Conservation (phyloP, 1,140 invertebrate genomes). For the Adoxophyes honmai region DNA sequence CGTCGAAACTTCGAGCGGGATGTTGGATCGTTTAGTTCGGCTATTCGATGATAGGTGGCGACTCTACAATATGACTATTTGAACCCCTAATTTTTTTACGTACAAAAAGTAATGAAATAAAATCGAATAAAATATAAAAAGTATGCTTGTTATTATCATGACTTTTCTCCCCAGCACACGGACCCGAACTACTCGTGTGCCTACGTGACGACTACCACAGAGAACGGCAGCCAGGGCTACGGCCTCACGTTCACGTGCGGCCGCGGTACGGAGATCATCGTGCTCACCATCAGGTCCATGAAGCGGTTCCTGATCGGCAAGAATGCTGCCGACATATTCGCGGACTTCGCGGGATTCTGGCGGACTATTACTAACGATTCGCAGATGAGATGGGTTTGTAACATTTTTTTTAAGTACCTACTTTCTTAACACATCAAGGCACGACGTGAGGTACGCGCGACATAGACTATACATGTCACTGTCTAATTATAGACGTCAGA, state of each 20-base stretch:
- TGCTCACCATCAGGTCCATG: constrained; percentile 84
- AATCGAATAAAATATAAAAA: too few relatives aligned
- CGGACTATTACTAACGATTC: constrained; percentile 89
- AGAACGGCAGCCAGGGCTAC: constrained; percentile 82
- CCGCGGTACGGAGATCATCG: constrained; percentile 91
- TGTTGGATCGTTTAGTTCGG: too few relatives aligned
- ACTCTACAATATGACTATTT: too few relatives aligned
- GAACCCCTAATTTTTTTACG: too few relatives aligned
- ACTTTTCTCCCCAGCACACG: constrained; percentile 82
- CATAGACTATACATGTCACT: too few relatives aligned
- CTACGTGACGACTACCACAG: constrained; percentile 87
- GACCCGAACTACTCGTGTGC: constrained; percentile 95
- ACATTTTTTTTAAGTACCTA: not conserved
- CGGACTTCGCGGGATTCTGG: constrained; percentile 89
- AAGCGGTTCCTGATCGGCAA: constrained; percentile 82
- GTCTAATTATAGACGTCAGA: too few relatives aligned
- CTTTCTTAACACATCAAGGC: too few relatives aligned
- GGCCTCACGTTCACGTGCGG: constrained; percentile 90
- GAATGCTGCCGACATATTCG: constrained; percentile 83
- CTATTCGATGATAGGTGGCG: too few relatives aligned
- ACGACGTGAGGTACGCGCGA: too few relatives aligned
- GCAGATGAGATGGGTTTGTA: constrained; percentile 92
- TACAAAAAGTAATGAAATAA: too few relatives aligned
- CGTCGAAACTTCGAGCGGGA: too few relatives aligned
- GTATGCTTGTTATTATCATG: too few relatives aligned